Conservation (phyloP, 2,888 invertebrate genomes). For the Leucophora obtusa region DNA sequence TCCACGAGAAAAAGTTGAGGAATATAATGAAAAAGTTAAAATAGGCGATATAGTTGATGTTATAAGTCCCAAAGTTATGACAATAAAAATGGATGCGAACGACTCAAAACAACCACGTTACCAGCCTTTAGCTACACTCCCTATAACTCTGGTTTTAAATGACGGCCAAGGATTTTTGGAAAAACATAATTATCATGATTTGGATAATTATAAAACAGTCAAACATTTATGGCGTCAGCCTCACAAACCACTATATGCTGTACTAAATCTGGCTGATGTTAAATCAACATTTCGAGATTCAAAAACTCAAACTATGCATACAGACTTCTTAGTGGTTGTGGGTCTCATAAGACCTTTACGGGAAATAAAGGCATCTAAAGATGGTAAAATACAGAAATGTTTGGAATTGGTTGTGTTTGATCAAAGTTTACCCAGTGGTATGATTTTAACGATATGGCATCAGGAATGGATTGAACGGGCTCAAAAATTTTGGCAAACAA, state of each 20-base stretch:
- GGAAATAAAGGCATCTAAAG: slow-evolving; percentile 79
- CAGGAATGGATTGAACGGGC: slow-evolving; percentile 84
- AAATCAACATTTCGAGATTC: slow-evolving; percentile 55
- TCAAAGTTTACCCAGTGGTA: slow-evolving; percentile 81
- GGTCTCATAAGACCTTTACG: slow-evolving; percentile 83
- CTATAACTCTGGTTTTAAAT: slow-evolving; percentile 83
- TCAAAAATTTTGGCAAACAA: slow-evolving; percentile 82
- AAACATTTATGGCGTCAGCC: slow-evolving; percentile 82
- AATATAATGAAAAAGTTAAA: slow-evolving; percentile 82
- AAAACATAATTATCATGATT: slow-evolving; percentile 79
- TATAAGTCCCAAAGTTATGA: slow-evolving; percentile 81
- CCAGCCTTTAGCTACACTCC: slow-evolving; percentile 84
- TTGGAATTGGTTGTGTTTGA: slow-evolving; percentile 85
- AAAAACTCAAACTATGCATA: slow-evolving; percentile 68
- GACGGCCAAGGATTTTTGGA: slow-evolving; percentile 83
- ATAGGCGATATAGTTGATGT: slow-evolving; percentile 87
- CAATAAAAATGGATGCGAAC: slow-evolving; percentile 71
- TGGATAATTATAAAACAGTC: slow-evolving; percentile 75
- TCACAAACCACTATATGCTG: slow-evolving; percentile 80
- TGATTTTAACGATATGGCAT: slow-evolving; percentile 84
- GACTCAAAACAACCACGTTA: slow-evolving; percentile 80
- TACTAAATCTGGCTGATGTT: slow-evolving; percentile 73
- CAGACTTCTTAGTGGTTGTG: slow-evolving; percentile 86
- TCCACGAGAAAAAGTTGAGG: slow-evolving; percentile 81
- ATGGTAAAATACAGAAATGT: slow-evolving; percentile 77